phyloP scores from a whole-genome alignment of 2,888 invertebrate genomes.

The Athrips mouffetella region DNA sequence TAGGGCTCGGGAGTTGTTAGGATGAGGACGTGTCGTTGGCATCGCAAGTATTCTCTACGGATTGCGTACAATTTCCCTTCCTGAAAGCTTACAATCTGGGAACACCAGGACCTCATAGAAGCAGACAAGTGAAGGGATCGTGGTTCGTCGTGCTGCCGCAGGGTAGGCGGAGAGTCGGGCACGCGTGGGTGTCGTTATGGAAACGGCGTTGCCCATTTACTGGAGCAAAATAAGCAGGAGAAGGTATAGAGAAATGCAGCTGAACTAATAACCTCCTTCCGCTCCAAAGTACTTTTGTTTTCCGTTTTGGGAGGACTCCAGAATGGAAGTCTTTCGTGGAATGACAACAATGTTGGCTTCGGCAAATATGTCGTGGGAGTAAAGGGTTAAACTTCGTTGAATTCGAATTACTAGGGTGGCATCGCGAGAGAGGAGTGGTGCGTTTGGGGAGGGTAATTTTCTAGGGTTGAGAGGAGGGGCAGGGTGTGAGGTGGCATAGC shows the following conservation, averaged over 20 bases:
- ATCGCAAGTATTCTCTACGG: slow-evolving; percentile 39
- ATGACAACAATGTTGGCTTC: slow-evolving; percentile 14
- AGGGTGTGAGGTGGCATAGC: neutral
- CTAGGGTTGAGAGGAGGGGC: neutral
- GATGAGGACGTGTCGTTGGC: slow-evolving; percentile 24
- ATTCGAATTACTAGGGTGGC: slow-evolving; percentile 33
- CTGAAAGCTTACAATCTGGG: slow-evolving; percentile 83
- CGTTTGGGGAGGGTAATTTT: neutral
- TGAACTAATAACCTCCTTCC: neutral
- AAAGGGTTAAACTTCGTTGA: slow-evolving; percentile 42
- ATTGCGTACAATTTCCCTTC: slow-evolving; percentile 67
- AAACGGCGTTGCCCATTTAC: slow-evolving; percentile 61
- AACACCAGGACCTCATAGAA: slow-evolving; percentile 72
- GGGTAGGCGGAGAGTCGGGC: slow-evolving; percentile 62
- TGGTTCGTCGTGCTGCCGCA: slow-evolving; percentile 43
- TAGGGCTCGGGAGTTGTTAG: slow-evolving; percentile 34
- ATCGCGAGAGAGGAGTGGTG: slow-evolving; percentile 21
- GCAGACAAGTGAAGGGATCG: slow-evolving; percentile 35
- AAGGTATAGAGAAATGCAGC: slow-evolving; percentile 32
- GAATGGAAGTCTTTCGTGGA: slow-evolving; percentile 13
- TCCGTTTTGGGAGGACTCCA: slow-evolving; percentile 6
- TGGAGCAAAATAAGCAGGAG: slow-evolving; percentile 44
- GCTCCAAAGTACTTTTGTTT: slow-evolving; percentile 8
- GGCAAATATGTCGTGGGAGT: slow-evolving; percentile 19
- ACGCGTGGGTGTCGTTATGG: slow-evolving; percentile 68